Evolutionary conservation across 2,113 vertebrate species (phyloP), one percentile per base, ranked within the genome.

Genomic region (Lathamus discolor): DNA sequence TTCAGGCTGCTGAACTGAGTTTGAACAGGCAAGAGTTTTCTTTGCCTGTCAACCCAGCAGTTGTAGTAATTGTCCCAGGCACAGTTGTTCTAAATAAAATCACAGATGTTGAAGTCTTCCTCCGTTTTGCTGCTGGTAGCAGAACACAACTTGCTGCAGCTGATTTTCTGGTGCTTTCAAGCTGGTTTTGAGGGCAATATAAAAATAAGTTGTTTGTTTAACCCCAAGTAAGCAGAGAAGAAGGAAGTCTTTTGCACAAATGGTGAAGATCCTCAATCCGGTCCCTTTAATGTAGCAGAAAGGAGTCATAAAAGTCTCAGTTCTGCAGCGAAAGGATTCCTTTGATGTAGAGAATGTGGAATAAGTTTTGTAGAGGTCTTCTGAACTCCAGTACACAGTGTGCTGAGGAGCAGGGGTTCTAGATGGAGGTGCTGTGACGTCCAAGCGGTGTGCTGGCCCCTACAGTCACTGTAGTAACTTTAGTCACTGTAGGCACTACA

Each of bases 201-300:
- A 86, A 95, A 95, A 95, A 93, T 90, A 76, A 91, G 49, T 70
- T 90, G 82, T 94, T 96, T 96, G 73, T 70, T 92, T 94, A 95
- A 94, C 92, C 76, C 79, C 13, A 88, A 88, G 69, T 86, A 90
- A 92, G 80, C 61, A 68, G 51, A 88, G 76, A 57, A 92, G 66
- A 91, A 90, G 88, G 68, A 95, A 93, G 61, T 64, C 31, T 88
- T 93, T 41, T 7, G 69, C 80, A 93, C 88, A 95, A 95, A 86
- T 90, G 86, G 83, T 3, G 0, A 68, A 86, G 76, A 86, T 81
- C 72, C 69, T 92, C 73, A 75, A 43, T 92, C 29, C 48, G 63
- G 49, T 77, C 61, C 70, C 84, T 96, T 93, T 96, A 86, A 86
- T 83, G 82, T 94, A 83, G 82, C 4, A 9, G 82, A 85, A 92